Evolutionary conservation across 2,113 vertebrate genomes (phyloP), one percentile per base, ranked within the genome.

Genomic region (Sardina pilchardus): DNA sequence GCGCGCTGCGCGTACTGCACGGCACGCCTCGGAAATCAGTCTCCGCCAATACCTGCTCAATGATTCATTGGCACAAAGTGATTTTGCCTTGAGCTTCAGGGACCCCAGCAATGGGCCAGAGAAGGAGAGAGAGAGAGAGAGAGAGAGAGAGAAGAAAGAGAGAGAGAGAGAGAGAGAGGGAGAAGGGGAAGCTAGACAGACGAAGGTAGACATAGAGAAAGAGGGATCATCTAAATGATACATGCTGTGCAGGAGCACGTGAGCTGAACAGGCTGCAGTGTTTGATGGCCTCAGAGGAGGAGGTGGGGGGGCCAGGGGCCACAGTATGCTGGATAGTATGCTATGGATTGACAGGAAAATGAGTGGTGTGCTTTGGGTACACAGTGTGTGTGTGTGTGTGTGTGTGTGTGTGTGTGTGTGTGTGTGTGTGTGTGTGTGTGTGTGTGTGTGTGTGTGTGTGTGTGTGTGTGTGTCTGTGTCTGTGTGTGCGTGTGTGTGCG

Each of bases 61-160:
- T 84, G 87, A 85, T 39, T 82, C 81, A 83, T 81, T 71, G 82
- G 83, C 83, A 88, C 85, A 85, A 85, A 84, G 59, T 84, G 59
- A 75, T 84, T 84, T 84, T n/a, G 83, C 83, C 67, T 84, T 75
- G 43, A 21, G 83, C 26, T 34, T 9, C 63, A 34, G 63, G 14
- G 63, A 34, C n/a, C 59, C 59, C 2, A 63, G 24, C 12, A 21
- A 24, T n/a, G 26, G 63, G 8, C 63, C 63, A 71, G 63, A 14
- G 63, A 34, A 6, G 34, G 26, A 71, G 10, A 71, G 63, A 34
- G 26, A 30, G n/a, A 71, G 7, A 71, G 24, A 7, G n/a, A 30
- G 59, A 67, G 17, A 21, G 50, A 53, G 50, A 53, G 50, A 67
- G 59, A 67, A 30, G 59, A 67, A 6, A n/a, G 59, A 67, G n/a